Percentiles rank a stretch among this genome's conserved stretches.
These are phyloP conservation scores for Nomada hirtipes DNA, from an alignment of 2,888 invertebrate species.

Conservation along the genomic window DNA sequence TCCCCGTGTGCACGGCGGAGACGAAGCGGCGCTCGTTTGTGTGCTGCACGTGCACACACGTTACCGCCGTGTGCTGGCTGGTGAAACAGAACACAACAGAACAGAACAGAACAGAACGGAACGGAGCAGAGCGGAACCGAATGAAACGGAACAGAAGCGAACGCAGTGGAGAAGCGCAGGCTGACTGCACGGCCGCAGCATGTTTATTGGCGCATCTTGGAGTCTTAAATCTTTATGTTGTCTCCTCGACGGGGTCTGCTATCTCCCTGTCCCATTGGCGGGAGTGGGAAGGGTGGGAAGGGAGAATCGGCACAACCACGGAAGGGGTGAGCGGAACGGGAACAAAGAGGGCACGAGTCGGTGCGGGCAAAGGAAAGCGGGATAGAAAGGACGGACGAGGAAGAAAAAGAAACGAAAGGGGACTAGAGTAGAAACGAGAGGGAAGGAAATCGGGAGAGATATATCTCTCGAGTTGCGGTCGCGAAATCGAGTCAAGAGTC, in stretches of 20 bases:
- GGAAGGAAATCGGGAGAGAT: conserved; percentile 76
- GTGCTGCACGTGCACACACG: neutral
- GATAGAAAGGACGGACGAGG: neutral
- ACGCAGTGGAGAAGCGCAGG: conserved; percentile 75
- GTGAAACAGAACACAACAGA: conserved; percentile 65
- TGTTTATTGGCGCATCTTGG: conserved; percentile 84
- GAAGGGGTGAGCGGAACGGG: conserved; percentile 61
- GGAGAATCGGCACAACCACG: conserved; percentile 52
- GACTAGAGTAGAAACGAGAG: conserved; percentile 58
- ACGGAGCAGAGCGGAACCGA: conserved; percentile 66
- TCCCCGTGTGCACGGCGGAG: conserved; percentile 16
- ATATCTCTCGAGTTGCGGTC: conserved; percentile 79
- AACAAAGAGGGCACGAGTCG: conserved; percentile 56
- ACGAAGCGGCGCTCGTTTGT: neutral
- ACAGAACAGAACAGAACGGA: conserved; percentile 63
- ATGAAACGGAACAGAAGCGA: conserved; percentile 79
- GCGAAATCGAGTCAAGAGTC: conserved; percentile 81
- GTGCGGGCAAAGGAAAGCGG: conserved; percentile 35
- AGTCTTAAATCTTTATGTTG: conserved; percentile 85
- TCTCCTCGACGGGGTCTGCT: conserved; percentile 82
- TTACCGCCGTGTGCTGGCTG: conserved; percentile 32
- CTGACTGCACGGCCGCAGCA: conserved; percentile 82
- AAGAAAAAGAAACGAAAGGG: conserved; percentile 58
- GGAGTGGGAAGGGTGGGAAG: conserved; percentile 46
- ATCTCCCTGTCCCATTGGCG: conserved; percentile 69